These are phyloP conservation scores for Rhynchopsitta pachyrhyncha DNA, from an alignment of 2,113 vertebrate genomes.

Conservation along the genomic window DNA sequence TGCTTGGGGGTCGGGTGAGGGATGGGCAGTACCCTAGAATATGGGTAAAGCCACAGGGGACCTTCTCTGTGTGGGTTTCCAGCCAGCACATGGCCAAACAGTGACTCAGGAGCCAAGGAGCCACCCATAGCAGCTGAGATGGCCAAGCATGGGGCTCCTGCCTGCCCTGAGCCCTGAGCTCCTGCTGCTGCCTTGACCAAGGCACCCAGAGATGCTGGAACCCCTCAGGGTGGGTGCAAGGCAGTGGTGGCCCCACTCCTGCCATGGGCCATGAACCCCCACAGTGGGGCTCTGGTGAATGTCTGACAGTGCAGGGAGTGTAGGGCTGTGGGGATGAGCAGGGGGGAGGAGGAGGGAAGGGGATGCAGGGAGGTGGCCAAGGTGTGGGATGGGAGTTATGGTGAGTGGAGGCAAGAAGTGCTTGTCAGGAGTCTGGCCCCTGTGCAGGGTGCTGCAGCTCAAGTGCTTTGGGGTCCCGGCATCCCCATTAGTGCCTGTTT, in stretches of 20 bases:
- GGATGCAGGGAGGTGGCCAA: fast-evolving
- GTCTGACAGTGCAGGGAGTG: fast-evolving
- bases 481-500: neutral
- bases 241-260: fast-evolving
- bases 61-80: neutral
- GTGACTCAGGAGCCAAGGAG: fast-evolving
- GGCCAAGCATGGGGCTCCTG: neutral
- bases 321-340: neutral
- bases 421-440: neutral
- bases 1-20: neutral
- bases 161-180: neutral
- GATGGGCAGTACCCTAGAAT: neutral
- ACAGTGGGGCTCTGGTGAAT: fast-evolving
- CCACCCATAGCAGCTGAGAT: neutral
- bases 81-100: neutral
- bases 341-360: neutral
- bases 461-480: fast-evolving
- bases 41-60: neutral
- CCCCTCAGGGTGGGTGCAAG: neutral
- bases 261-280: too few species aligned
- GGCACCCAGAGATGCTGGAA: neutral
- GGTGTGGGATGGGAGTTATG: neutral
- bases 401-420: fast-evolving
- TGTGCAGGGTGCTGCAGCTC: neutral
- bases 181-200: neutral